A percentile compares a stretch with the other conserved stretches of the same genome.
Conservation (phyloP, 2,888 invertebrate genomes). For the Steinernema hermaphroditum region DNA sequence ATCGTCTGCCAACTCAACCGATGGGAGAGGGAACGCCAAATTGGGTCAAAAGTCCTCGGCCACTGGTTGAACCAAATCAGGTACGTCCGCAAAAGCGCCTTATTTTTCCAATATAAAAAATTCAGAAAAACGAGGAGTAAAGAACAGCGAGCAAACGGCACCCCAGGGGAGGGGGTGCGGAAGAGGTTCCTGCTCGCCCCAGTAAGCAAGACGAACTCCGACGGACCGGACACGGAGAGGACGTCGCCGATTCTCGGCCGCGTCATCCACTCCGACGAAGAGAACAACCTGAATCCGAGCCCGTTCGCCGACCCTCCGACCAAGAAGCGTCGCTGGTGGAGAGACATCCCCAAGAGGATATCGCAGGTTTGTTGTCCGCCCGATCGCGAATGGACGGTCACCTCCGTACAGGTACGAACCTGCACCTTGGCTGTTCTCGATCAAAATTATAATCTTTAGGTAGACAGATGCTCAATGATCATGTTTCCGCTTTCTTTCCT, state of each 20-base stretch:
- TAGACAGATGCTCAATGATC: slow-evolving; percentile 64
- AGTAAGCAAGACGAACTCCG: slow-evolving; percentile 29
- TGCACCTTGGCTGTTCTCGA: not conserved
- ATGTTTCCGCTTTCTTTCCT: slow-evolving; percentile 65
- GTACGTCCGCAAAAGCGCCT: slow-evolving; percentile 27
- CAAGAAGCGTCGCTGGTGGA: slow-evolving; percentile 16
- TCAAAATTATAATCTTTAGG: slow-evolving; percentile 44
- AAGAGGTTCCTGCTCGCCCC: slow-evolving; percentile 51
- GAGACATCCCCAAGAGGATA: slow-evolving; percentile 9
- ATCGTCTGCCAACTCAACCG: slow-evolving; percentile 64
- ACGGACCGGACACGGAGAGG: not conserved
- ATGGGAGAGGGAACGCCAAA: slow-evolving; percentile 65
- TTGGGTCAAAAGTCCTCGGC: slow-evolving; percentile 65
- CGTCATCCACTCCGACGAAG: not conserved
- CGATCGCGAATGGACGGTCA: slow-evolving; percentile 64
- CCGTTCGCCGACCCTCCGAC: slow-evolving; percentile 12
- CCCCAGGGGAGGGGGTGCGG: slow-evolving; percentile 46
- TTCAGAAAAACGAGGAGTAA: slow-evolving; percentile 61
- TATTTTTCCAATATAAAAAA: not conserved
- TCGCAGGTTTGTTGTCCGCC: slow-evolving; percentile 35
- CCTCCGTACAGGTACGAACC: slow-evolving; percentile 61
- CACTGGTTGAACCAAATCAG: slow-evolving; percentile 66
- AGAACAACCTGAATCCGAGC: not conserved
- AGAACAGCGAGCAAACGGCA: slow-evolving; percentile 46
- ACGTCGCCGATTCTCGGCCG: not conserved